phyloP scores from a whole-genome alignment of 2,797 vertebrate species.

The Eulemur albifrons region DNA sequence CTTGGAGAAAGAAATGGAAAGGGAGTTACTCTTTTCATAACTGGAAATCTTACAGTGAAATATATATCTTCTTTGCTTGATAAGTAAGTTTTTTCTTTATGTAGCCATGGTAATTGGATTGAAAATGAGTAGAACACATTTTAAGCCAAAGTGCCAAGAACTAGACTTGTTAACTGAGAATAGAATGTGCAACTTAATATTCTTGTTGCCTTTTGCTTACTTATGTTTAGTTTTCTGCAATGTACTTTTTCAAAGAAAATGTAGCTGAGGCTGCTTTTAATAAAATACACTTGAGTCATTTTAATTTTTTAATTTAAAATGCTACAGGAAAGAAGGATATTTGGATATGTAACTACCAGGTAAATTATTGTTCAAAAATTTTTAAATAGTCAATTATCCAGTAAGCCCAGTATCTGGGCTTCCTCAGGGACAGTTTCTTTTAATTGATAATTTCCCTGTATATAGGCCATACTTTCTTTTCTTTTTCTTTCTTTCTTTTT shows the following conservation, averaged over 20 bases:
- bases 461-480: not conserved
- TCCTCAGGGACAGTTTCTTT: not conserved
- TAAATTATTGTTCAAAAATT: not conserved
- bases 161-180: constrained; percentile 1
- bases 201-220: constrained; percentile 11
- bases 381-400: not conserved
- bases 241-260: constrained; percentile 22
- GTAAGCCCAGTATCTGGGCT: not conserved
- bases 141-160: not conserved
- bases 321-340: not conserved
- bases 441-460: not conserved
- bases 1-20: not conserved
- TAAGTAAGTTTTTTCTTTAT: not conserved
- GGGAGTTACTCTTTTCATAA: not conserved
- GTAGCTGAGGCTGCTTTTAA: not conserved
- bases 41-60: not conserved
- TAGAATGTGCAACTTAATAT: not conserved
- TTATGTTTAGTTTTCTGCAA: constrained; percentile 38
- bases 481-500: not conserved
- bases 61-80: not conserved
- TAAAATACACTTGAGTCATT: constrained; percentile 12
- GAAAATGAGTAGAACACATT: constrained; percentile 9
- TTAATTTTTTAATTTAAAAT: constrained; percentile 25
- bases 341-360: constrained; percentile 11
- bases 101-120: constrained; percentile 16